phyloP scores from a whole-genome alignment of 2,888 invertebrate species.

The Ethmia dodecea region DNA sequence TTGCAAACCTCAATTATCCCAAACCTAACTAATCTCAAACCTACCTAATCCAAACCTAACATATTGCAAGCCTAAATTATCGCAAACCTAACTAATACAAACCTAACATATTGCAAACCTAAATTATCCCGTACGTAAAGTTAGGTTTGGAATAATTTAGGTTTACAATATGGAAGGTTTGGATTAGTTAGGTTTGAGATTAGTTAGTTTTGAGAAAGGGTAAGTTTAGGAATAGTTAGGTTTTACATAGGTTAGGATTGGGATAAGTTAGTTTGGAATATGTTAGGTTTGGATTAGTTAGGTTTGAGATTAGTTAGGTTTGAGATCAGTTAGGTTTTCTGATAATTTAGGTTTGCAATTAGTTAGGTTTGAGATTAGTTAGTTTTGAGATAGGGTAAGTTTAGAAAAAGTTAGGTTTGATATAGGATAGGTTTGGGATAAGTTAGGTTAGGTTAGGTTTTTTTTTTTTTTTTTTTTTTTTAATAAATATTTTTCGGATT shows the following conservation, averaged over 20 bases:
- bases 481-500: not conserved
- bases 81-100: not conserved
- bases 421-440: conserved; percentile 14
- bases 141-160: not conserved
- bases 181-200: conserved; percentile 10
- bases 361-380: not conserved
- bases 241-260: conserved; percentile 9
- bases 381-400: not conserved
- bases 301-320: conserved; percentile 5
- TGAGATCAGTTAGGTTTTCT: not conserved
- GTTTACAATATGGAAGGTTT: not conserved
- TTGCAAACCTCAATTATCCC: not conserved
- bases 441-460: conserved; percentile 1
- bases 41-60: not conserved
- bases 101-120: not conserved
- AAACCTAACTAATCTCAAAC: not conserved
- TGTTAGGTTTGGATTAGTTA: conserved; percentile 7
- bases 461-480: not conserved
- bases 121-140: not conserved
- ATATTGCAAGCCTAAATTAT: not conserved
- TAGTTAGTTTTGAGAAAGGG: no score
- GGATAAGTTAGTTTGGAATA: not conserved
- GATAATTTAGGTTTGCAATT: not conserved
- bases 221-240: conserved; percentile 10
- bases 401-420: conserved; percentile 7